These are phyloP conservation scores for Apodemus speciosus DNA, from an alignment of 2,113 vertebrate species.

Conservation along the genomic window DNA sequence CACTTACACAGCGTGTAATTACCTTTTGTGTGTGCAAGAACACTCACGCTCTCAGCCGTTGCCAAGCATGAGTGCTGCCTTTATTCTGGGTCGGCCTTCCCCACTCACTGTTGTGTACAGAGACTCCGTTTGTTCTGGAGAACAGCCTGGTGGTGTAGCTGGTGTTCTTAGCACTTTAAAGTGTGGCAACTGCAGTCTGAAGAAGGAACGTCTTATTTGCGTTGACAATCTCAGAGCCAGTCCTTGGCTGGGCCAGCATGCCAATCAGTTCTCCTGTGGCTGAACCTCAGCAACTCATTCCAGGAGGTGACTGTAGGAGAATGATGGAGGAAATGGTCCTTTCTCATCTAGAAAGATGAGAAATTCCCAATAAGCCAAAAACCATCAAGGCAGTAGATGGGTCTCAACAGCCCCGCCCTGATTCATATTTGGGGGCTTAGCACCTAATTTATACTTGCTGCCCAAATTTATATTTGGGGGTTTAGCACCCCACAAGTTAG, in stretches of 20 bases:
- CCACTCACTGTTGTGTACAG: not conserved
- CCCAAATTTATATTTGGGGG: too few species aligned
- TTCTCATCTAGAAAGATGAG: not conserved
- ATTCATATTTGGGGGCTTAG: constrained; percentile 19
- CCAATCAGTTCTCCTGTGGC: not conserved
- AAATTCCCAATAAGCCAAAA: not conserved
- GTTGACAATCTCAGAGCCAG: not conserved
- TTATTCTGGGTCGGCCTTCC: not conserved
- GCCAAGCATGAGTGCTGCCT: not conserved
- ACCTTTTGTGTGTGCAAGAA: not conserved
- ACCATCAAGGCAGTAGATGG: not conserved
- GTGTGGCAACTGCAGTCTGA: not conserved
- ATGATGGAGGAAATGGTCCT: not conserved
- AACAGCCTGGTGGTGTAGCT: not conserved
- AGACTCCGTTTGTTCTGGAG: not conserved
- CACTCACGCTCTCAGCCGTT: not conserved
- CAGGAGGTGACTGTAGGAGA: not conserved
- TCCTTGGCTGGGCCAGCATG: not conserved
- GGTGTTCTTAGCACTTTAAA: not conserved
- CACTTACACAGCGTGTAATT: not conserved
- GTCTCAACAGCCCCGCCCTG: not conserved
- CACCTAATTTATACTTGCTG: not conserved
- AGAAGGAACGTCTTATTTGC: not conserved
- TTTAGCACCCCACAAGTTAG: too few species aligned
- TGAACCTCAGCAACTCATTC: not conserved